Percentiles rank a stretch among this genome's conserved stretches.
phyloP scores from a whole-genome alignment of 2,797 vertebrate genomes.

The Diplodus sargus region DNA sequence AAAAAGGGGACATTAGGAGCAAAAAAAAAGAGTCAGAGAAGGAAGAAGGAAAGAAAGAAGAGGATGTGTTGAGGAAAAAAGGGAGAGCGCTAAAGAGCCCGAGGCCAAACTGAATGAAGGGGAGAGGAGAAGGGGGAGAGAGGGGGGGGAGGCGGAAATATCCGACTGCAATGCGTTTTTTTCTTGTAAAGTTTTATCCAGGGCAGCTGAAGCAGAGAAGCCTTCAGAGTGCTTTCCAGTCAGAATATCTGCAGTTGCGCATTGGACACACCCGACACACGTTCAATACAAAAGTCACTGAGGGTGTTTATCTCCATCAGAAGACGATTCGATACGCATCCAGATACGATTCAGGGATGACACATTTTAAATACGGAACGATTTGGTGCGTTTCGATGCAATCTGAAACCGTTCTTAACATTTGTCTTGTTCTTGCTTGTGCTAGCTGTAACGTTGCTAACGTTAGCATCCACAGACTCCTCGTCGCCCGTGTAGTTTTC shows the following conservation, averaged over 20 bases:
- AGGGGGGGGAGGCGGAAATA: background rate
- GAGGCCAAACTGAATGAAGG: constrained; percentile 25
- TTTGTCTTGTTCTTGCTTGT: too few species aligned
- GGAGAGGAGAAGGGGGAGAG: too few species aligned
- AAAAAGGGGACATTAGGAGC: background rate
- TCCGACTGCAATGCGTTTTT: constrained; percentile 54
- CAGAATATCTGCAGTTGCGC: background rate
- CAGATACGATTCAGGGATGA: too few species aligned
- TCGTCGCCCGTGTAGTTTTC: too few species aligned
- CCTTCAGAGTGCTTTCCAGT: background rate
- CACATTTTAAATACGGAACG: too few species aligned
- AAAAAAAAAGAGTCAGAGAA: background rate
- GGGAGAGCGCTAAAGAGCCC: constrained; percentile 21
- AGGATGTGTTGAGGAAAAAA: constrained; percentile 21
- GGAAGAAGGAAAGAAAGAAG: constrained; percentile 27
- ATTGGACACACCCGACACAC: background rate
- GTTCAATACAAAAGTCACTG: background rate
- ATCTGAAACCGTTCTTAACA: too few species aligned
- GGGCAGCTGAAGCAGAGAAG: constrained; percentile 13
- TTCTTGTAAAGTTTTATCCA: constrained; percentile 45
- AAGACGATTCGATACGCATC: too few species aligned
- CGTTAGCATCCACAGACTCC: too few species aligned
- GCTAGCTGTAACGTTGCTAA: too few species aligned
- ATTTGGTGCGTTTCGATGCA: too few species aligned
- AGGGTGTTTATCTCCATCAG: too few species aligned